Evolutionary conservation across 2,113 vertebrate genomes (phyloP).

Genomic region (Corynorhinus townsendii): DNA sequence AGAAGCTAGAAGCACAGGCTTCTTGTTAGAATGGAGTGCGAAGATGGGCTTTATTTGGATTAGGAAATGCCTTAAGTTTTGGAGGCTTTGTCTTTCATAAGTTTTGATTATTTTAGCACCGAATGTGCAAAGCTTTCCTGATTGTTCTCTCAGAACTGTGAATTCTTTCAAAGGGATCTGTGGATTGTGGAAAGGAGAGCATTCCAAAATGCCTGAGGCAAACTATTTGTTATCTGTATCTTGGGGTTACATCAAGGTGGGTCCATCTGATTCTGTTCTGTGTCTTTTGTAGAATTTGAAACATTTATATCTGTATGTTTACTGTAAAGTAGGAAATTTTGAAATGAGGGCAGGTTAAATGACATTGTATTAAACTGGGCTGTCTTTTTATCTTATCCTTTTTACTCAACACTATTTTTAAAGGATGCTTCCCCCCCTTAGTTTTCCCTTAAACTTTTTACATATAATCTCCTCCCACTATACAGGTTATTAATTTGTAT

Average conservation of each 20-base stretch:
- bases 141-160: constrained; percentile 63
- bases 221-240: constrained; percentile 96
- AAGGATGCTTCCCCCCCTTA: background rate
- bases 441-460: constrained; percentile 47
- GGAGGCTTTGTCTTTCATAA: constrained; percentile 50
- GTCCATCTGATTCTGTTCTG: constrained; percentile 71
- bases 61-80: constrained; percentile 25
- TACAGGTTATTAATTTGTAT: background rate
- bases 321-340: constrained; percentile 10
- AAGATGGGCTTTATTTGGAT: constrained; percentile 51
- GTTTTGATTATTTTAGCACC: constrained; percentile 31
- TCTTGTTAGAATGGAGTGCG: constrained; percentile 61
- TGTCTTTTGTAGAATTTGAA: constrained; percentile 30
- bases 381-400: background rate
- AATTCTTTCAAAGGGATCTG: constrained; percentile 81
- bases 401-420: background rate
- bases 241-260: constrained; percentile 99
- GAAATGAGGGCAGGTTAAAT: background rate
- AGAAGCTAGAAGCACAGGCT: constrained; percentile 54
- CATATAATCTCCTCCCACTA: background rate
- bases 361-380: constrained; percentile 1
- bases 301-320: constrained; percentile 12
- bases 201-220: constrained; percentile 95
- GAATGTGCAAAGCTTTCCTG: constrained; percentile 53
- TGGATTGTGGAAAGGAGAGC: constrained; percentile 78